Evolutionary conservation across 35 echinoderm and acorn worm species (phyloP), one percentile per base, ranked within the genome.

Genomic region (Heliocidaris tuberculata): DNA sequence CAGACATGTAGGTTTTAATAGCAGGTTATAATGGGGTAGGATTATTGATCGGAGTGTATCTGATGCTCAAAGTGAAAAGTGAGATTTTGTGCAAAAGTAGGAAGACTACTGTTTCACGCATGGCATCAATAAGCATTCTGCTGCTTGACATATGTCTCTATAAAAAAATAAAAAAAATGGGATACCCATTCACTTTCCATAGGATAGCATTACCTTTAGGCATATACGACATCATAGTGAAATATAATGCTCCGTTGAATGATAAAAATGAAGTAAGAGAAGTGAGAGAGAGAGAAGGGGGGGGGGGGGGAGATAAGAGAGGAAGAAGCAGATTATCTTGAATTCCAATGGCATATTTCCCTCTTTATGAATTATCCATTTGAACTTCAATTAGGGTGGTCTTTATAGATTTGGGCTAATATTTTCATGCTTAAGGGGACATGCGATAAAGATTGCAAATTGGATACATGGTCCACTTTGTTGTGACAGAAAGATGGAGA

Each of bases 361-460:
- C 65, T 24, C 27, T 78, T 78, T 78, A 24, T 78, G 65, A 78
- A 78, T 78, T 78, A 78, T 78, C 65, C 27, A 78, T 78, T 27
- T 78, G 65, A 78, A 78, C 65, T 78, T 78, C 65, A 78, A 78
- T 78, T 27, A n/a, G 65, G 65, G 65, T 78, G 65, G 65, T 78
- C 65, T 78, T 78, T 78, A 78, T 78, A 78, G 65, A 27, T 78
- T n/a, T 78, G 65, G 35, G 65, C 6, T 78, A 78, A 78, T 78
- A 78, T 78, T 78, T 17, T 78, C 17, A 27, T 78, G 65, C 65
- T 78, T 27, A 78, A n/a, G 65, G 65, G 65, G 65, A 78, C 65
- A 19, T n/a, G 65, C 65, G 65, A 78, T 78, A 24, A 27, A 1
- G 27, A 27, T 78, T 78, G 65, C 65, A 78, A 78, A 78, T 70